Conservation (phyloP, 2,113 vertebrate genomes). For the Atractosteus spatula region DNA sequence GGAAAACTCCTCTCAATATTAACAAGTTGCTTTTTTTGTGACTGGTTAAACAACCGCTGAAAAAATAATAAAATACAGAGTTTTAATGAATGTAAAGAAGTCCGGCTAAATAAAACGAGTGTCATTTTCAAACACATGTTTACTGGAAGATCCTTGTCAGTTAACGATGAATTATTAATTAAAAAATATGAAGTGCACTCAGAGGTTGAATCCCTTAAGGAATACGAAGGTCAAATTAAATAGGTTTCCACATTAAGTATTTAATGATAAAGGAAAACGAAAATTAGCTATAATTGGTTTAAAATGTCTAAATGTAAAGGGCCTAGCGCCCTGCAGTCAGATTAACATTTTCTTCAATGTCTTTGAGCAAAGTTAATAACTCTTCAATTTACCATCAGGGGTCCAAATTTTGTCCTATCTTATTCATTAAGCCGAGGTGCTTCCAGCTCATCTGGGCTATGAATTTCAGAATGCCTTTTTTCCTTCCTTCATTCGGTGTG, state of each 20-base stretch:
- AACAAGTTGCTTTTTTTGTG: constrained; percentile 9
- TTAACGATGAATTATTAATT: constrained; percentile 69
- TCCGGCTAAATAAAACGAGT: constrained; percentile 38
- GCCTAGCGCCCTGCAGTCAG: constrained; percentile 56
- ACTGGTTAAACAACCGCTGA: not conserved
- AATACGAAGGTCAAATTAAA: constrained; percentile 68
- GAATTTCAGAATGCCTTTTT: not conserved
- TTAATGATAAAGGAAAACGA: constrained; percentile 52
- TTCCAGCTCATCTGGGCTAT: not conserved
- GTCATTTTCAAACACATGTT: constrained; percentile 34
- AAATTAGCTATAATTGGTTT: constrained; percentile 67
- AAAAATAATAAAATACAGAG: not conserved
- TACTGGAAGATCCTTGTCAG: constrained; percentile 48
- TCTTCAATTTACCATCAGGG: constrained; percentile 68
- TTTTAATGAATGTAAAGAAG: constrained; percentile 35
- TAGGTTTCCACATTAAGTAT: constrained; percentile 49
- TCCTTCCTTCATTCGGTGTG: no score
- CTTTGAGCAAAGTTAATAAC: constrained; percentile 62
- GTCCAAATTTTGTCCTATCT: constrained; percentile 48
- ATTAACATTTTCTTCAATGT: constrained; percentile 46
- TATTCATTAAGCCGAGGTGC: constrained; percentile 28
- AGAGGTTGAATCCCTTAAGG: constrained; percentile 54
- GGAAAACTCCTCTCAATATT: constrained; percentile 23
- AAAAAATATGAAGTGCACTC: constrained; percentile 60
- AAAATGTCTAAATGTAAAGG: constrained; percentile 53